Percentiles rank a stretch among this genome's conserved stretches.
Evolutionary conservation across 2,113 vertebrate genomes (phyloP).

Genomic region (Phyllopteryx taeniolatus): DNA sequence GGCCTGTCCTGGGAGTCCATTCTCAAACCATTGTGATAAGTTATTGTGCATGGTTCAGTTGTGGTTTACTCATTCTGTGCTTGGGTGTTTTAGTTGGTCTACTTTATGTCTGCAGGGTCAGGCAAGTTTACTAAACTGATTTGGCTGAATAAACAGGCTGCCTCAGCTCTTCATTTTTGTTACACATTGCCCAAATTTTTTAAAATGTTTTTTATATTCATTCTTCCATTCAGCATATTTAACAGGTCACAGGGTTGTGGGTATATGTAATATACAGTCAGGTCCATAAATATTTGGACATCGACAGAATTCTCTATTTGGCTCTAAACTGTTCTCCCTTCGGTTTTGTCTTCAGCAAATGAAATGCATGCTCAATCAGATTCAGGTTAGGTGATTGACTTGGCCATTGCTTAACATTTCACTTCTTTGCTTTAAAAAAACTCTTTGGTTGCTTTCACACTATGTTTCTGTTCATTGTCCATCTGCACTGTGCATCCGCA

Average conservation of each 20-base stretch:
- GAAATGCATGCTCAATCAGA: too few relatives aligned
- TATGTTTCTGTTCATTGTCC: too few relatives aligned
- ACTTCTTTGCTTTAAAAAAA: too few relatives aligned
- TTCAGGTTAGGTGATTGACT: too few relatives aligned
- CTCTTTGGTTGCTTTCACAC: too few relatives aligned
- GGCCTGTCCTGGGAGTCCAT: conserved; percentile 55
- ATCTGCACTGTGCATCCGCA: too few relatives aligned
- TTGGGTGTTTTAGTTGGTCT: conserved; percentile 47
- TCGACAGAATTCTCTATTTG: background rate
- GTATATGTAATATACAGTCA: background rate
- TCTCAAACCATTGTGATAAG: conserved; percentile 57
- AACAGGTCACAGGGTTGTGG: background rate
- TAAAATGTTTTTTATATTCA: background rate
- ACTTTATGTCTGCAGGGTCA: conserved; percentile 51
- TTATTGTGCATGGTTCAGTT: conserved; percentile 57
- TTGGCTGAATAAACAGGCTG: conserved; percentile 23
- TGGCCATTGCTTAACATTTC: too few relatives aligned
- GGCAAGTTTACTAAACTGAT: conserved; percentile 40
- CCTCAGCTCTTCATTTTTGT: conserved; percentile 24
- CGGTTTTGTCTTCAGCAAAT: too few relatives aligned
- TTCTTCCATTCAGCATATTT: background rate
- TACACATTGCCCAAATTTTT: background rate
- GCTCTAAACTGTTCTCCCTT: too few relatives aligned
- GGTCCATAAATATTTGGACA: background rate
- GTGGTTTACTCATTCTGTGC: conserved; percentile 47